A percentile compares a stretch with the other conserved stretches of the same genome.
Conservation (phyloP, 2,888 invertebrate genomes). For the Gandaritis pyraliata region DNA sequence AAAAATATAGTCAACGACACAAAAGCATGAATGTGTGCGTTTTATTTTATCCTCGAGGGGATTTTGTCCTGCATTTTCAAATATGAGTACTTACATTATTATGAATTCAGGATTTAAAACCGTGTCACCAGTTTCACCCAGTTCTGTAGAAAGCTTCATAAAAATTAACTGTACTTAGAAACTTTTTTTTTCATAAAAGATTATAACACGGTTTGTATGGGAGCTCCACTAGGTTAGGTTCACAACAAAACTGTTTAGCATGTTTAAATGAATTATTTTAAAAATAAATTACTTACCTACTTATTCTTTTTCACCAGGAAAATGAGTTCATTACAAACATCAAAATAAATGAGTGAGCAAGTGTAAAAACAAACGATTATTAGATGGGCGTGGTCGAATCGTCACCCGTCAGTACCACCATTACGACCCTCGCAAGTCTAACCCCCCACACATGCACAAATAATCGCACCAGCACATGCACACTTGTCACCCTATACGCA, state of each 20-base stretch:
- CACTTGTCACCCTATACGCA: constrained; percentile 62
- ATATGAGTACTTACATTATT: constrained; percentile 12
- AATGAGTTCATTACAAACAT: constrained; percentile 17
- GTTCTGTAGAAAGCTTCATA: too few species aligned
- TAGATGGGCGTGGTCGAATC: constrained; percentile 71
- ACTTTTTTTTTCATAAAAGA: too few species aligned
- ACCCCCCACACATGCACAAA: constrained; percentile 38
- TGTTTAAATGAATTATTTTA: too few species aligned
- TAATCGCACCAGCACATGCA: constrained; percentile 53
- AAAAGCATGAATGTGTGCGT: constrained; percentile 57
- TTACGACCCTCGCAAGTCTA: constrained; percentile 58
- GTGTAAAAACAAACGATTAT: constrained; percentile 70
- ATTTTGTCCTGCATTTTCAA: constrained; percentile 44
- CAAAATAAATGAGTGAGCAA: constrained; percentile 45
- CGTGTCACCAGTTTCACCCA: too few species aligned
- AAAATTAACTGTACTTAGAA: too few species aligned
- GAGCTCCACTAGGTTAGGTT: too few species aligned
- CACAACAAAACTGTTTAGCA: too few species aligned
- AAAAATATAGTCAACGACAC: constrained; percentile 67
- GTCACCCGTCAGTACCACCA: constrained; percentile 66
- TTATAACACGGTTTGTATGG: too few species aligned
- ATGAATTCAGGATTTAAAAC: neutral
- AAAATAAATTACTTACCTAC: too few species aligned
- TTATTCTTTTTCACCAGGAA: neutral
- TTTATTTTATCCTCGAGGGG: constrained; percentile 47